phyloP scores from a whole-genome alignment of 2,888 invertebrate species.

The Brachyptera putata region DNA sequence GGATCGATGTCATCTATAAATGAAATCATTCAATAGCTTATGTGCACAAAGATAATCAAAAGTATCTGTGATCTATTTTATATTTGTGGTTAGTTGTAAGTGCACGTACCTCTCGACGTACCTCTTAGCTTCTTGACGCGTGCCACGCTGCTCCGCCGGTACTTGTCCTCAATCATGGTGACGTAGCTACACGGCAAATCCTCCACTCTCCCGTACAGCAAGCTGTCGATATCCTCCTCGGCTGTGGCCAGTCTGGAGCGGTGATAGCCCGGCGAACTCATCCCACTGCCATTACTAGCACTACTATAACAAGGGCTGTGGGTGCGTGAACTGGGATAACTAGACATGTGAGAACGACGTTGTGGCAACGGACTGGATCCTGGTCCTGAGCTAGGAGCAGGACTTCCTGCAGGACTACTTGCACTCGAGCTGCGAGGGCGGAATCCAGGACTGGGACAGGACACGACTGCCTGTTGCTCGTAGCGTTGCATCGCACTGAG shows the following conservation, averaged over 20 bases:
- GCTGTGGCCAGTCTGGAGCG: slow-evolving; percentile 31
- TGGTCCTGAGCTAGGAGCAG: slow-evolving; percentile 25
- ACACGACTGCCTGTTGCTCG: slow-evolving; percentile 32
- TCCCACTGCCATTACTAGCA: slow-evolving; percentile 33
- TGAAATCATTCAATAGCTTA: no score
- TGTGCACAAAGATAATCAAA: no score
- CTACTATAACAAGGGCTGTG: slow-evolving; percentile 34
- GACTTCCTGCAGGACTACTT: slow-evolving; percentile 30
- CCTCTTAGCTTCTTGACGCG: slow-evolving; percentile 34
- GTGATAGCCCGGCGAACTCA: slow-evolving; percentile 33
- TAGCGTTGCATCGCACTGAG: slow-evolving; percentile 40
- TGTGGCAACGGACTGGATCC: slow-evolving; percentile 31
- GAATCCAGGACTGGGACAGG: slow-evolving; percentile 28
- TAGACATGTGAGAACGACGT: slow-evolving; percentile 29
- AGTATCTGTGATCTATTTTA: no score
- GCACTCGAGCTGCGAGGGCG: slow-evolving; percentile 33
- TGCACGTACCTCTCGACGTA: no score
- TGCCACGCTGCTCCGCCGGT: slow-evolving; percentile 32
- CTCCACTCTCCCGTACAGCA: slow-evolving; percentile 37
- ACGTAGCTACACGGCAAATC: slow-evolving; percentile 33
- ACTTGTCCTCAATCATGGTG: slow-evolving; percentile 34
- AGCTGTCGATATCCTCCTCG: slow-evolving; percentile 39
- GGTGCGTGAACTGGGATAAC: slow-evolving; percentile 33
- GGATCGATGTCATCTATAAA: no score
- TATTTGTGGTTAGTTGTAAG: no score